Percentiles rank a stretch among this genome's conserved stretches.
phyloP scores from a whole-genome alignment of 2,888 invertebrate genomes.

The Acanthosepion pharaonis region DNA sequence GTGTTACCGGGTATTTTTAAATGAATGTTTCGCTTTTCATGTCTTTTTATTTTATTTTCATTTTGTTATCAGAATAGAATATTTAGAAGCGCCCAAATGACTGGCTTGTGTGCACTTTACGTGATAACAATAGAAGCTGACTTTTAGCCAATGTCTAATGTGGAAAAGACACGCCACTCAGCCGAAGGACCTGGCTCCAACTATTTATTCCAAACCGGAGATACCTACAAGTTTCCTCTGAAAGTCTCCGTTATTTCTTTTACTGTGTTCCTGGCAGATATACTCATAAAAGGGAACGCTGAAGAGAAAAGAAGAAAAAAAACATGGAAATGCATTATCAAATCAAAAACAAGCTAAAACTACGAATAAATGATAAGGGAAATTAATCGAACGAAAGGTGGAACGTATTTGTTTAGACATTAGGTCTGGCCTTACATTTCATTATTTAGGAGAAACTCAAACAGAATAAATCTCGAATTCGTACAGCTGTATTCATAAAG shows the following conservation, averaged over 20 bases:
- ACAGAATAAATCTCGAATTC: not conserved
- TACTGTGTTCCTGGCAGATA: not conserved
- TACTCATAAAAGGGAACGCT: not conserved
- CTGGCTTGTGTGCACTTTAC: not conserved
- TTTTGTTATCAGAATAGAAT: not conserved
- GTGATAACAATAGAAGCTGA: not conserved
- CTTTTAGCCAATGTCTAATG: not conserved
- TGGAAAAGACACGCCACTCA: conserved; percentile 2
- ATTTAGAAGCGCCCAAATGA: not conserved
- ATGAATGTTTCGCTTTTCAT: not conserved
- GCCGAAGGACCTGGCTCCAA: not conserved
- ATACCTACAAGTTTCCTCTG: not conserved
- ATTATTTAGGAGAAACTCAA: not conserved
- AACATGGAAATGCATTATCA: not conserved
- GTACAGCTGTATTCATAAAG: not conserved
- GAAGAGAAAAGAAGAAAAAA: not conserved
- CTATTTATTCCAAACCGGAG: not conserved
- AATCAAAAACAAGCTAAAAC: not conserved
- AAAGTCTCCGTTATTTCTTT: not conserved
- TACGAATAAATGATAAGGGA: not conserved
- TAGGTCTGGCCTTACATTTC: not conserved
- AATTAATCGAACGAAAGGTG: conserved; percentile 9
- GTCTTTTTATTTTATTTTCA: not conserved
- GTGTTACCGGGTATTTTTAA: not conserved
- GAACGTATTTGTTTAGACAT: not conserved